A percentile compares a stretch with the other conserved stretches of the same genome.
These are phyloP conservation scores for Pyxicephalus adspersus DNA, from an alignment of 2,113 vertebrate species.

Conservation along the genomic window DNA sequence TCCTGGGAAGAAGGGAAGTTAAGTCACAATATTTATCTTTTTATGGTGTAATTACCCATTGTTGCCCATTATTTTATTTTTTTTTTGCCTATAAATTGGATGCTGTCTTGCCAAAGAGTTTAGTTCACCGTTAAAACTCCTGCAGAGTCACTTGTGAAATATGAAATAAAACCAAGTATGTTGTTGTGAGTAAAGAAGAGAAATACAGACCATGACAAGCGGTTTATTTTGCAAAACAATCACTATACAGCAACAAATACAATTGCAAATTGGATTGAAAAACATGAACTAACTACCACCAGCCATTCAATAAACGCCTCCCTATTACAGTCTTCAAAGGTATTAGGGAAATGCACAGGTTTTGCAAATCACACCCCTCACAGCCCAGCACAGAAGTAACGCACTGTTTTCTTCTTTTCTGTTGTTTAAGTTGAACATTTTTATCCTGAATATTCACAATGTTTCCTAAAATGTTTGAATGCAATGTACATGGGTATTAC, in stretches of 20 bases:
- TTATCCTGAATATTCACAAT: neutral
- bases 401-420: slow-evolving; percentile 68
- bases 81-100: too few species aligned
- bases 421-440: slow-evolving; percentile 83
- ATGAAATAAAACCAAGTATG: too few species aligned
- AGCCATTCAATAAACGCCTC: slow-evolving; percentile 82
- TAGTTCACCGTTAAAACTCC: too few species aligned
- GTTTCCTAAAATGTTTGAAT: too few species aligned
- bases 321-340: slow-evolving; percentile 80
- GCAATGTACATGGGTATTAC: too few species aligned
- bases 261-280: slow-evolving; percentile 85
- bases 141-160: too few species aligned
- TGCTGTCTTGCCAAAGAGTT: too few species aligned
- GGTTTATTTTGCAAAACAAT: slow-evolving; percentile 89
- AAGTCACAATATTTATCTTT: too few species aligned
- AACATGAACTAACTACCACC: slow-evolving; percentile 87
- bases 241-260: slow-evolving; percentile 90
- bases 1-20: too few species aligned
- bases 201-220: slow-evolving; percentile 74
- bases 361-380: slow-evolving; percentile 69
- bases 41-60: too few species aligned
- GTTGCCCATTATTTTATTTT: too few species aligned
- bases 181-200: slow-evolving; percentile 1
- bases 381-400: slow-evolving; percentile 70
- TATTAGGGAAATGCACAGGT: slow-evolving; percentile 75